These are phyloP conservation scores for Orthonyx spaldingii DNA, from an alignment of 2,113 vertebrate species.

Conservation along the genomic window DNA sequence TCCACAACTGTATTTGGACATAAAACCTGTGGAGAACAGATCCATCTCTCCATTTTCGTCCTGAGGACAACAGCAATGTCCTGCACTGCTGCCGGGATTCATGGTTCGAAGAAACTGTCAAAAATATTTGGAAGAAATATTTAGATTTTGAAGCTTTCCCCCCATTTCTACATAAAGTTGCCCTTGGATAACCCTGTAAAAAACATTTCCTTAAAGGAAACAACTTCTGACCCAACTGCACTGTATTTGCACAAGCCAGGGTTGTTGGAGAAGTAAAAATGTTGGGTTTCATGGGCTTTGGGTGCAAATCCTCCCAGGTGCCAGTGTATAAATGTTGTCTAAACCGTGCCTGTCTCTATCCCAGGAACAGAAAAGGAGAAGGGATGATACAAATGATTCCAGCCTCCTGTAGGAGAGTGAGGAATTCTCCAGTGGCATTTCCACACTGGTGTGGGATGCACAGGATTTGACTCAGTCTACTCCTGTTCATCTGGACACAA, in stretches of 20 bases:
- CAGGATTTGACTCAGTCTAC: neutral
- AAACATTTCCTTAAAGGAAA: neutral
- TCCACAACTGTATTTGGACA: neutral
- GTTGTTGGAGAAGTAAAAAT: neutral
- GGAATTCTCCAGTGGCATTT: neutral
- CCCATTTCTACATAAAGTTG: neutral
- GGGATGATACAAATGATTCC: neutral
- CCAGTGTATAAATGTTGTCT: neutral
- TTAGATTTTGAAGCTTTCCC: neutral
- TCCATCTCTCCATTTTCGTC: neutral
- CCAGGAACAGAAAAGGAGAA: neutral
- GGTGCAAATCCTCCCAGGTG: neutral
- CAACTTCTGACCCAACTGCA: neutral
- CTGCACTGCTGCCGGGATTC: neutral
- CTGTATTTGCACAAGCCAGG: neutral
- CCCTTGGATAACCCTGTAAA: neutral
- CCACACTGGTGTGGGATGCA: accelerated
- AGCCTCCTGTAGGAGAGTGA: neutral
- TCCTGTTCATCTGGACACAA: neutral
- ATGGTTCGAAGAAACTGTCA: neutral
- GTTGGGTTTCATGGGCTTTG: neutral
- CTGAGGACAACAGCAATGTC: neutral
- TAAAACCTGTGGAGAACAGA: neutral
- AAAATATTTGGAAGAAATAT: neutral
- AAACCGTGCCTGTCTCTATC: neutral